Evolutionary conservation across 2,888 invertebrate genomes (phyloP).

Genomic region (Boloria selene): DNA sequence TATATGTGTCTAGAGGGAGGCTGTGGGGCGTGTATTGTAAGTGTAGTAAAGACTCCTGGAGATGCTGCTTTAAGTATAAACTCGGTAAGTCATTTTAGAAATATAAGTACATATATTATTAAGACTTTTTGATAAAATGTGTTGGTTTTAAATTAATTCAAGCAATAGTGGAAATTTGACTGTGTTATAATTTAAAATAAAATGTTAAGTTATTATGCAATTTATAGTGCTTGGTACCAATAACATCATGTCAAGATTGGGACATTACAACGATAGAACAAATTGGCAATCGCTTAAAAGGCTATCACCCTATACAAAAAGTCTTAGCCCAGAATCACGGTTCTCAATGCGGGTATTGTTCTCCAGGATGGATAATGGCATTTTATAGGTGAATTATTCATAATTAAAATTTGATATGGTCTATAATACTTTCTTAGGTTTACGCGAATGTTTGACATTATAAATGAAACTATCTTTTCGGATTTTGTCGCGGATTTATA

Average conservation of each 20-base stretch:
- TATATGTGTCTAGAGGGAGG: conserved; percentile 86
- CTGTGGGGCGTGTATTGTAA: conserved; percentile 84
- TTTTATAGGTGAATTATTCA: conserved; percentile 78
- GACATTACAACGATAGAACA: conserved; percentile 86
- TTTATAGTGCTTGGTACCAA: conserved; percentile 81
- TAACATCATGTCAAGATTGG: conserved; percentile 84
- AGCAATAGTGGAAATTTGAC: not conserved
- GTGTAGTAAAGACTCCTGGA: conserved; percentile 55
- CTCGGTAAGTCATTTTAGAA: too few relatives aligned
- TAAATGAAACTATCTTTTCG: too few relatives aligned
- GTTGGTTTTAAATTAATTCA: too few relatives aligned
- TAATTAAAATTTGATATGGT: too few relatives aligned
- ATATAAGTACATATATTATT: not conserved
- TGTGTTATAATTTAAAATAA: too few relatives aligned
- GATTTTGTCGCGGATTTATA: too few relatives aligned
- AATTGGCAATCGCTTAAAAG: conserved; percentile 83
- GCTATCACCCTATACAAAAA: conserved; percentile 85
- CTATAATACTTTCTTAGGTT: too few relatives aligned
- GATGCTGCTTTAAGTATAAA: conserved; percentile 78
- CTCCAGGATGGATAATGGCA: conserved; percentile 89
- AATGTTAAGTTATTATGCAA: not conserved
- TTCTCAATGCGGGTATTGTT: conserved; percentile 87
- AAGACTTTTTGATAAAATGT: too few relatives aligned
- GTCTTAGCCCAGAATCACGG: conserved; percentile 83
- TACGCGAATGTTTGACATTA: too few relatives aligned